Base-by-base conservation (phyloP, 2,113 vertebrate genomes). In the Rhinoptilus africanus region DNA sequence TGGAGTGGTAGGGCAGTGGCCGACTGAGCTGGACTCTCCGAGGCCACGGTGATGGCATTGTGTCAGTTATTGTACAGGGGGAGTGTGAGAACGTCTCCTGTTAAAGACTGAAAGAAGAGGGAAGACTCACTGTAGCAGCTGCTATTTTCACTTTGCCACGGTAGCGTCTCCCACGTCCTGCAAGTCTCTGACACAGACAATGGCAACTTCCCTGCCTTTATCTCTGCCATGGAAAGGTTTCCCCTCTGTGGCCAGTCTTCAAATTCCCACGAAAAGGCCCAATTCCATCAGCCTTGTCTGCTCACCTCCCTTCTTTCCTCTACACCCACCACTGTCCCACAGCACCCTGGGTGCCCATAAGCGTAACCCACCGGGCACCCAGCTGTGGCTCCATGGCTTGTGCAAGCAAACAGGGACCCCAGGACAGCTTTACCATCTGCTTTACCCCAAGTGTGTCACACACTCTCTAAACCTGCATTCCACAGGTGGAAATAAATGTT, bases 351-450 rank as follows among this genome's bases (percentile, higher is more conserved):
- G 22, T 64, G 48, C 4, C 63, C 41, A 41, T 41, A 41, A 12
- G 27, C 4, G 4, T 10, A 23, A 74, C 7, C 8, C 45, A 30
- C 10, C 50, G 48, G 54, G 13, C 6, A 9, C 27, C 45, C 9
- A 12, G 30, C 19, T 3, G 0, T 18, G 35, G 39, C 22, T 63
- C 3, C 0, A 30, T n/a, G 43, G 7, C 34, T 73, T 28, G 18
- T 51, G 26, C 39, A 35, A 68, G 17, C 21, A 8, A 7, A 3
- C 10, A 34, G 45, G 39, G 54, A 48, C 12, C 12, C 54, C 39
- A 53, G 34, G 32, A 23, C 7, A 81, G 11, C 45, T 62, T 56
- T 51, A 43, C 21, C 14, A 43, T n/a, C 48, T 60, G 43, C 68
- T 43, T 85, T 48, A 37, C 12, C 19, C 39, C 0, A 0, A 47